phyloP scores from a whole-genome alignment of 2,113 vertebrate species.

The Aramus guarauna region DNA sequence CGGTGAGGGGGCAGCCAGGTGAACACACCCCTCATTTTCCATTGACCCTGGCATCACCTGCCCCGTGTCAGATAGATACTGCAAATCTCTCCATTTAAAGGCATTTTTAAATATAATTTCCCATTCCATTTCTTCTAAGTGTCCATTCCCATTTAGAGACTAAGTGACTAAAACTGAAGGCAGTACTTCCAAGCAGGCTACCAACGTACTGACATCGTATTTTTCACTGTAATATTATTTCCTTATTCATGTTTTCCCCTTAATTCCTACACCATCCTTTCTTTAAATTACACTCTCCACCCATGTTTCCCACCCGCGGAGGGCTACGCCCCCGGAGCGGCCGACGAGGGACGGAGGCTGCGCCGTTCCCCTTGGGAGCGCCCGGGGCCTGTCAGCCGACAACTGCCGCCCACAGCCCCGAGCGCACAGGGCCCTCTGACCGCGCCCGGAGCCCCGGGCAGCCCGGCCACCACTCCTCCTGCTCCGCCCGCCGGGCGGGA shows the following conservation, averaged over 20 bases:
- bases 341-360: no score
- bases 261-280: not conserved
- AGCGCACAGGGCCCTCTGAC: no score
- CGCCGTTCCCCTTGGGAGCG: no score
- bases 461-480: not conserved
- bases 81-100: not conserved
- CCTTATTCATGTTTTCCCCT: no score
- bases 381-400: fast-evolving
- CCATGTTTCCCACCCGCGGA: no score
- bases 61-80: no score
- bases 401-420: fast-evolving
- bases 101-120: not conserved
- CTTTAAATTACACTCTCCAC: no score
- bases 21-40: fast-evolving
- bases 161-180: not conserved
- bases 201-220: fast-evolving
- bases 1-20: fast-evolving
- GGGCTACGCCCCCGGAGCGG: no score
- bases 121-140: not conserved
- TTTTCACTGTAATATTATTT: not conserved
- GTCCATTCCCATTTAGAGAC: no score
- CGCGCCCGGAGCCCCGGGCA: fast-evolving
- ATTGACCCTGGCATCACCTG: fast-evolving
- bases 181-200: no score
- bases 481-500: not conserved